A percentile compares a stretch with the other conserved stretches of the same genome.
These are phyloP conservation scores for Taurulus bubalis DNA, from an alignment of 2,113 vertebrate species.

Conservation along the genomic window DNA sequence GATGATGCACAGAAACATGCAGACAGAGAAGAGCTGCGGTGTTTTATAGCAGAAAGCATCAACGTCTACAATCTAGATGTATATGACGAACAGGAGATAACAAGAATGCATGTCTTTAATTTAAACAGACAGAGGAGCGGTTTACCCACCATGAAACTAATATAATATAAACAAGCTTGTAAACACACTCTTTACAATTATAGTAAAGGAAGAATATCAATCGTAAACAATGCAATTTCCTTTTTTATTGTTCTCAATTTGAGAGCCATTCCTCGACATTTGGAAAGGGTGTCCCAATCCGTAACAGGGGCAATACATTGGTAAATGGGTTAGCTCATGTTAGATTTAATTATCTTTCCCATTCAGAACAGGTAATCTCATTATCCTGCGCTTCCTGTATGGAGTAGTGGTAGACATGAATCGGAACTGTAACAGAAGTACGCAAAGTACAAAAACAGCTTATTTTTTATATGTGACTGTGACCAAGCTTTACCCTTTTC, in stretches of 20 bases:
- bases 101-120: neutral
- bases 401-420: slow-evolving; percentile 82
- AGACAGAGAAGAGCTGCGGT: too few relatives aligned
- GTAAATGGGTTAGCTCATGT: slow-evolving; percentile 84
- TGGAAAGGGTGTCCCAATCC: slow-evolving; percentile 64
- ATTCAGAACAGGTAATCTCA: slow-evolving; percentile 88
- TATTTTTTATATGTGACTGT: slow-evolving; percentile 10
- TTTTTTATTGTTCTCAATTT: slow-evolving; percentile 49
- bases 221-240: slow-evolving; percentile 12
- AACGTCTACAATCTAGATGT: neutral
- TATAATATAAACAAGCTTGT: neutral
- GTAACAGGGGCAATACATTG: slow-evolving; percentile 76
- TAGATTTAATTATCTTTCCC: slow-evolving; percentile 90
- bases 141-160: neutral
- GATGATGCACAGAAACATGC: slow-evolving; percentile 45
- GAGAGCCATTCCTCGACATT: slow-evolving; percentile 72
- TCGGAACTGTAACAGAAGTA: slow-evolving; percentile 66
- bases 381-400: slow-evolving; percentile 90
- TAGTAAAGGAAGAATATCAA: slow-evolving; percentile 4
- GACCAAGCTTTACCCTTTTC: neutral
- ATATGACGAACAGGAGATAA: neutral
- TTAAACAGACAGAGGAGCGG: neutral
- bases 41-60: slow-evolving; percentile 5
- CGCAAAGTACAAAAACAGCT: slow-evolving; percentile 18
- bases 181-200: neutral